phyloP scores from a whole-genome alignment of 2,888 invertebrate species.

The Phorcus lineatus region DNA sequence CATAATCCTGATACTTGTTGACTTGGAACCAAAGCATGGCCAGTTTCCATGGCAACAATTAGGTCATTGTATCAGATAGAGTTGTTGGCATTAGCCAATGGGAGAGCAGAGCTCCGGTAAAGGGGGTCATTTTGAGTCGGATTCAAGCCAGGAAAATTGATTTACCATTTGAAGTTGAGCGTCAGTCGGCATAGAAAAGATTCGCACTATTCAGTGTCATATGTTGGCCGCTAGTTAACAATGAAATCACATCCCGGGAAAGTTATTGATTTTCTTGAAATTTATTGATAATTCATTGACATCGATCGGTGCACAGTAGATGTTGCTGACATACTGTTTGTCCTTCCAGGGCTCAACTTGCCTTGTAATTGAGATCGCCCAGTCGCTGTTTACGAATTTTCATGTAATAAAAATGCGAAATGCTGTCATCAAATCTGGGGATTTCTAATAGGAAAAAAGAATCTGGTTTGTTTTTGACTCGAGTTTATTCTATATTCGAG shows the following conservation, averaged over 20 bases:
- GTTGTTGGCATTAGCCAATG: neutral
- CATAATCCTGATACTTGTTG: neutral
- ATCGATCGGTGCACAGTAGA: neutral
- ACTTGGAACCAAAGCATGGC: slow-evolving; percentile 12
- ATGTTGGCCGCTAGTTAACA: neutral
- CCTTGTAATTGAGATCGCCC: too few species aligned
- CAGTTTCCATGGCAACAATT: slow-evolving; percentile 19
- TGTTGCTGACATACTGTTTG: neutral
- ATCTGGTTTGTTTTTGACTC: too few species aligned
- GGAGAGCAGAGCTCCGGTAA: neutral
- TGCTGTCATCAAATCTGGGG: too few species aligned
- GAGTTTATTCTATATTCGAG: too few species aligned
- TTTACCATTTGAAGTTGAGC: neutral
- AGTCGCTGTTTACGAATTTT: too few species aligned
- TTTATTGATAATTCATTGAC: slow-evolving; percentile 6
- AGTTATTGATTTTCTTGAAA: slow-evolving; percentile 11
- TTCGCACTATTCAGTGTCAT: neutral
- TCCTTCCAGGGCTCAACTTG: too few species aligned
- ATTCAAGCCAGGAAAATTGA: neutral
- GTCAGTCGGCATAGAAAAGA: neutral
- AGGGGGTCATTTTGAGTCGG: slow-evolving; percentile 1
- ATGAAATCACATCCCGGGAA: slow-evolving; percentile 4
- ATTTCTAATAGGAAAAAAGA: too few species aligned
- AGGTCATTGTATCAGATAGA: slow-evolving; percentile 21
- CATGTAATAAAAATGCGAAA: too few species aligned